Base-by-base conservation (phyloP, 2,888 invertebrate species). In the Eremobia ochroleuca region DNA sequence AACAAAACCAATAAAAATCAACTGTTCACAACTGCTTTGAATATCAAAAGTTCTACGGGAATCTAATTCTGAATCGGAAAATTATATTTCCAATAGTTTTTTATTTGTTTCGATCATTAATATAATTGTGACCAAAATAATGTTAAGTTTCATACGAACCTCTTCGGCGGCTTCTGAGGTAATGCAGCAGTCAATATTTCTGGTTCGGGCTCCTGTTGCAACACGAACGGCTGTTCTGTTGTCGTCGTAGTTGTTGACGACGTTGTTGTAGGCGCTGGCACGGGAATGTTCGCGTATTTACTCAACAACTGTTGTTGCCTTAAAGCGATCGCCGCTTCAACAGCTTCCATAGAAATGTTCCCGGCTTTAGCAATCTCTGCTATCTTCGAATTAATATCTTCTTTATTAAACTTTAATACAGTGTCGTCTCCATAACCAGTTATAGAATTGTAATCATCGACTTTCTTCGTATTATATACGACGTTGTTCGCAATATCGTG, bases 291-390 rank as follows among this genome's bases (percentile, higher is more conserved):
- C 0, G 97, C 95, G 89, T 96, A 98, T 88, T 97, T 97, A 68
- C 97, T 97, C 90, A 98, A 90, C 82, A 98, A 91, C 92, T 98
- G 98, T 88, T 98, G 98, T 85, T 98, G 98, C 65, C 98, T 96
- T 86, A 98, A 94, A 8, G 97, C 96, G 73, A 98, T 98, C 0
- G 98, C 98, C 18, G 98, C 97, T 90, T 98, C 98, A 5, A 98
- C 97, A 13, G 98, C 98, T 79, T 98, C 98, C 91, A 98, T 98
- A 0, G 98, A 98, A 37, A 98, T 97, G 90, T 98, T 98, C 28
- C 98, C 98, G 9, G 98, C 98, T 77, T 98, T 97, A 0, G 98
- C 97, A 78, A 97, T 97, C 88, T 97, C 97, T 6, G 95, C 95
- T 83, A 97, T 97, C 90, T 97, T 97, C 6, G 94, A 90, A 87